Evolutionary conservation across 2,797 vertebrate species (phyloP), one percentile per base, ranked within the genome.

Genomic region (Nyctalus aviator): DNA sequence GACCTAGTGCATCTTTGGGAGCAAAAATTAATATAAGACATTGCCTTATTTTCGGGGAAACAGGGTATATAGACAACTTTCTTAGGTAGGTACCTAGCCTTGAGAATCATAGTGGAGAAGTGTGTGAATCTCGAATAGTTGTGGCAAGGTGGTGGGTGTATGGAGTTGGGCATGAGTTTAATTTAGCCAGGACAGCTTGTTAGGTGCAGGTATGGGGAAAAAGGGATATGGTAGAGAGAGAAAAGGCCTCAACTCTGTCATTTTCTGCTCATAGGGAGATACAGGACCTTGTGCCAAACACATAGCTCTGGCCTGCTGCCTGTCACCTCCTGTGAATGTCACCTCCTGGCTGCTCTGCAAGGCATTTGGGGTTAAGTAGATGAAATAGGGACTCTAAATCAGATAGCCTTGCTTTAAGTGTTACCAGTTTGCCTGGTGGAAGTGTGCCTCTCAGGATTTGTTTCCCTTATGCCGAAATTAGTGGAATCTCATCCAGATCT

Each of bases 321-420:
- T 86, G 32, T 95, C 46, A 83, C 27, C 7, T 30, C 32, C 57
- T 21, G 48, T 92, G 57, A 88, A 64, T 82, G 55, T 62, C 27
- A 44, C 37, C 48, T 89, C 13, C 64, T 72, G 41, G 64, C 35
- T 87, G 3, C 41, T 44, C 64, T 90, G 32, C 32, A 89, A 79
- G 88, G 59, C 64, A 37, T 89, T 53, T 90, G 32, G 48, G 48
- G 17, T 81, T 96, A 87, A 81, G 17, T 55, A 90, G 27, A 48
- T 73, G 72, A 66, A 82, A 75, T 84, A 81, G 21, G 59, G 73
- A 91, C 21, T 78, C 41, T 84, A 55, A 95, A 71, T 82, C 48
- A 89, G 30, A 68, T 84, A 72, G 23, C 41, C 21, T 93, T 91
- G 68, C 50, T 94, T 95, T 88, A 89, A 7, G 79, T 57, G 23